These are phyloP conservation scores for Ceratosolen fusciceps DNA, from an alignment of 1,140 invertebrate species.

Conservation along the genomic window DNA sequence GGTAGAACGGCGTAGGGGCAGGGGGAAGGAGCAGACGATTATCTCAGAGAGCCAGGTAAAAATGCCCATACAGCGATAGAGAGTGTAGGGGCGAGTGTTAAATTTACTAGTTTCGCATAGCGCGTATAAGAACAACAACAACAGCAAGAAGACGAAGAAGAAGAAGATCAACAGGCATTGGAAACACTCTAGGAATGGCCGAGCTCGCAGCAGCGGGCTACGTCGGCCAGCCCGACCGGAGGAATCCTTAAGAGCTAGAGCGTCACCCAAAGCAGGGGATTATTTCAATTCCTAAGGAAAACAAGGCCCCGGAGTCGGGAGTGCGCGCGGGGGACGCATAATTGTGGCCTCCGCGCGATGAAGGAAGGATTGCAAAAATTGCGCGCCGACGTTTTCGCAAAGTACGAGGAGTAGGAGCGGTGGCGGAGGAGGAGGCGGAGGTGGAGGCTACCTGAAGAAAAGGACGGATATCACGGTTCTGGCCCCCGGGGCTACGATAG, in stretches of 20 bases:
- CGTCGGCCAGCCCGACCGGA: neutral
- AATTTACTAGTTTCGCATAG: constrained; percentile 6
- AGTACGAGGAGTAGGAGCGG: too few species aligned
- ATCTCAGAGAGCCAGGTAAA: neutral
- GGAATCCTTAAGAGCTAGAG: neutral
- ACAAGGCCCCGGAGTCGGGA: neutral
- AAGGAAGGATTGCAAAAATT: constrained; percentile 6
- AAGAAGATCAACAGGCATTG: too few species aligned
- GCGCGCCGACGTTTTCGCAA: neutral
- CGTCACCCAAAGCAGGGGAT: neutral
- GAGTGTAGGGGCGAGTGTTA: neutral
- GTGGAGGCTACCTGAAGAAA: neutral
- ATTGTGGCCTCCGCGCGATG: neutral
- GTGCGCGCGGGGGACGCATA: neutral
- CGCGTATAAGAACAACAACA: too few species aligned
- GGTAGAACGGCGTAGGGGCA: too few species aligned
- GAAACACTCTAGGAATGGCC: neutral
- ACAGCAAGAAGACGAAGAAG: too few species aligned
- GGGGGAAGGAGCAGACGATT: neutral
- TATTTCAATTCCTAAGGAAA: constrained; percentile 15
- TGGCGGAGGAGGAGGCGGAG: too few species aligned
- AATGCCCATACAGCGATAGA: neutral
- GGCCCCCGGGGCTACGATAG: neutral
- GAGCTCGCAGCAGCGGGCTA: neutral
- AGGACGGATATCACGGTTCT: neutral